Conservation (phyloP, 2,797 vertebrate species). For the Epinephelus malabaricus region DNA sequence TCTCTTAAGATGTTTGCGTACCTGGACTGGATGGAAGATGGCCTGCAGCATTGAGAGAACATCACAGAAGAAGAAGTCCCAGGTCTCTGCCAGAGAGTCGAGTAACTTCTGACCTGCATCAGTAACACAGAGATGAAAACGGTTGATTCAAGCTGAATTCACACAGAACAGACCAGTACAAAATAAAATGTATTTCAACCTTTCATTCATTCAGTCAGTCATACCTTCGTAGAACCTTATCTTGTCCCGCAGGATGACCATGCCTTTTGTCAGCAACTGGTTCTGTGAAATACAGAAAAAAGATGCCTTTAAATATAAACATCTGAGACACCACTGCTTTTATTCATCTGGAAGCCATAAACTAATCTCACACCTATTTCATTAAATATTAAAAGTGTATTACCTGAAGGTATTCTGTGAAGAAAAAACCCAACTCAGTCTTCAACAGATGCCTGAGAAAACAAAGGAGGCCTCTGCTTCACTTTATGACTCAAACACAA, state of each 20-base stretch:
- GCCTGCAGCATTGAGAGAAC: conserved; percentile 97
- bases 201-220: not conserved
- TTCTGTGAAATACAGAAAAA: conserved; percentile 85
- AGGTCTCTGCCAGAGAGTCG: conserved; percentile 97
- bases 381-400: conserved; percentile 17
- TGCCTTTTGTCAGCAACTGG: conserved; percentile 98
- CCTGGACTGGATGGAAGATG: conserved; percentile 98
- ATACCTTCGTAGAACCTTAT: conserved; percentile 98
- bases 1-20: conserved; percentile 56
- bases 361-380: not conserved
- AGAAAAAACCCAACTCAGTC: conserved; percentile 98
- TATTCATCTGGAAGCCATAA: not conserved
- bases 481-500: conserved; percentile 19
- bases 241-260: conserved; percentile 99
- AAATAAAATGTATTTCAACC: not conserved
- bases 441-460: conserved; percentile 93
- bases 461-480: conserved; percentile 25
- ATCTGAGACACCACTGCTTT: not conserved
- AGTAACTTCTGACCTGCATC: conserved; percentile 95
- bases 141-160: not conserved
- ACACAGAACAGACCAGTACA: not conserved
- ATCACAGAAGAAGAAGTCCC: conserved; percentile 99
- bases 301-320: conserved; percentile 13
- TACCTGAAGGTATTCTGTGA: conserved; percentile 99
- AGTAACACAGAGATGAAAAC: conserved; percentile 20